Evolutionary conservation across 2,797 vertebrate genomes (phyloP).

Genomic region (Enteromius radiatus): DNA sequence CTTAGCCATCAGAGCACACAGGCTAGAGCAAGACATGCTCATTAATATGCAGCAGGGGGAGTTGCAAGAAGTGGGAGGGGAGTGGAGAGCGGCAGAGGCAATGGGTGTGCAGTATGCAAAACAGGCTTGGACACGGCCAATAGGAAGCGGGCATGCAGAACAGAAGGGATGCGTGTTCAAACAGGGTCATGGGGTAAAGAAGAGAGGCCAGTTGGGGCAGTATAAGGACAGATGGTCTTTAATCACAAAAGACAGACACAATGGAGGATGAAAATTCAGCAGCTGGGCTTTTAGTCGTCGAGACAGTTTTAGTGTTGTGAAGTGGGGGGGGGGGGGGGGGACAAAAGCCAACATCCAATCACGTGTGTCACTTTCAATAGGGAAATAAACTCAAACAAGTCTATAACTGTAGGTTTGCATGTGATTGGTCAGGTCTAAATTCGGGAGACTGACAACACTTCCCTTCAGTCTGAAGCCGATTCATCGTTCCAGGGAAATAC

Average conservation of each 20-base stretch:
- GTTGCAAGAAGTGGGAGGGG: constrained; percentile 71
- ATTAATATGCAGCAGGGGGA: constrained; percentile 30
- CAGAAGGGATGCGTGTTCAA: constrained; percentile 68
- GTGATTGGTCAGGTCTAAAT: constrained; percentile 17
- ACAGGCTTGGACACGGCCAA: constrained; percentile 58
- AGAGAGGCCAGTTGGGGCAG: constrained; percentile 64
- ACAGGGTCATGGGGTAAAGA: constrained; percentile 61
- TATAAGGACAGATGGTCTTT: constrained; percentile 74
- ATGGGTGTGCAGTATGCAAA: constrained; percentile 66
- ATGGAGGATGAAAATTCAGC: constrained; percentile 69
- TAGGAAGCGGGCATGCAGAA: constrained; percentile 59
- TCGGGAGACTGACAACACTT: background rate
- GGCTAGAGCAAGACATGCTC: constrained; percentile 59
- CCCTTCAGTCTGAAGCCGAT: background rate
- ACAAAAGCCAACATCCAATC: constrained; percentile 35
- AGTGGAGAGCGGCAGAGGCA: constrained; percentile 67
- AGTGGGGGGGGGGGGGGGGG: background rate
- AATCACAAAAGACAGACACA: constrained; percentile 78
- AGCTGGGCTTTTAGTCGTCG: constrained; percentile 67
- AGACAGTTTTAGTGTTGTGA: constrained; percentile 33
- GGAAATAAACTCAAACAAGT: constrained; percentile 25
- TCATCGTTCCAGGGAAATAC: background rate
- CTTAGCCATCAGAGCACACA: constrained; percentile 73
- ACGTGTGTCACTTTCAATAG: background rate
- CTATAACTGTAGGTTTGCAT: background rate